A percentile compares a stretch with the other conserved stretches of the same genome.
These are phyloP conservation scores for Pseudocheirus occidentalis DNA, from an alignment of 2,797 vertebrate genomes.

Conservation along the genomic window DNA sequence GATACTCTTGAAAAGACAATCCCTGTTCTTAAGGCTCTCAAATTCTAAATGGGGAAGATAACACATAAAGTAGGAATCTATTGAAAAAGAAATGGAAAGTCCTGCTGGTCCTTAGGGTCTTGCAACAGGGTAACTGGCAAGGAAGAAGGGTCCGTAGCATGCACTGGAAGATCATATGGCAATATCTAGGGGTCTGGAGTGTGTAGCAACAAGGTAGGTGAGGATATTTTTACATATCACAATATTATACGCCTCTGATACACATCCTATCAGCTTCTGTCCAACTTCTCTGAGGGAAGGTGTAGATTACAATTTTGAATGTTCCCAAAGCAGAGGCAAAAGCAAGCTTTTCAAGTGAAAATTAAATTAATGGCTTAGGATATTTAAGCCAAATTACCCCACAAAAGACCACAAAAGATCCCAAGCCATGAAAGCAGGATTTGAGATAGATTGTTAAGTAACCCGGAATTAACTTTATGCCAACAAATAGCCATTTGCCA, in stretches of 20 bases:
- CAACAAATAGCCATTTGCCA: constrained; percentile 20
- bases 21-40: not conserved
- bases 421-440: not conserved
- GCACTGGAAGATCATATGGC: not conserved
- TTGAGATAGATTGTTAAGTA: not conserved
- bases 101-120: not conserved
- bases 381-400: constrained; percentile 47
- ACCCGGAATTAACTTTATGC: constrained; percentile 15
- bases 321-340: constrained; percentile 10
- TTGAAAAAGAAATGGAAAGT: not conserved
- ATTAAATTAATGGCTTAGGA: constrained; percentile 39
- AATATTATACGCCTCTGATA: constrained; percentile 42
- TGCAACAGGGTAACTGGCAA: not conserved
- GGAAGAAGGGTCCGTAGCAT: not conserved
- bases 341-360: constrained; percentile 36
- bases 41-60: not conserved
- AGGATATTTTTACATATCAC: constrained; percentile 29
- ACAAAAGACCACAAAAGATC: not conserved
- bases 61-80: not conserved
- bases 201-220: not conserved
- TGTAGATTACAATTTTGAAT: constrained; percentile 42
- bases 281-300: constrained; percentile 32
- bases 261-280: constrained; percentile 35
- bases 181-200: not conserved
- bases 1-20: not conserved